These are phyloP conservation scores for Zoanthus gigantus DNA, from an alignment of 92 coral and sea anemone genomes.

Conservation along the genomic window DNA sequence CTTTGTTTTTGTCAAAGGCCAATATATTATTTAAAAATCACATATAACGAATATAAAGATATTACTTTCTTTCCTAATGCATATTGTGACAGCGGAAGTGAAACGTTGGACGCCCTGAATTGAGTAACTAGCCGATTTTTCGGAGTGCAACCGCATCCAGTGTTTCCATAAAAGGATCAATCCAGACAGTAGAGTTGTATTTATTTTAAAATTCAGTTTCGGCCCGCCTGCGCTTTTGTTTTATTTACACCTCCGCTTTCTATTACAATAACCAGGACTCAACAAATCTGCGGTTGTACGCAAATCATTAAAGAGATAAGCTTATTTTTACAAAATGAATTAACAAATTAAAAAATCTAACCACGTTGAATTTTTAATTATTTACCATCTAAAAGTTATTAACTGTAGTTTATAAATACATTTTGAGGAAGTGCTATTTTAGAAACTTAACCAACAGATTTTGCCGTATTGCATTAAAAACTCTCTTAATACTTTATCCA, in stretches of 20 bases:
- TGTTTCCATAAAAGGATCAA: constrained; percentile 1
- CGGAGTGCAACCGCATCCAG: not conserved
- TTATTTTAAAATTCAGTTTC: not conserved
- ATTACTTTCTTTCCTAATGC: not conserved
- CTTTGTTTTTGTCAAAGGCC: not conserved
- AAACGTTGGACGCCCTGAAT: not conserved
- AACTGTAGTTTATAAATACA: too few species aligned
- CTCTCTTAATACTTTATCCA: too few species aligned
- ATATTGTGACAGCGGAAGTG: not conserved
- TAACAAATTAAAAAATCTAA: not conserved
- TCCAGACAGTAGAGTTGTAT: too few species aligned
- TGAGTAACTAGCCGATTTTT: not conserved
- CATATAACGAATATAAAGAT: not conserved
- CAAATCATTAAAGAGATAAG: not conserved
- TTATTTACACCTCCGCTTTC: not conserved
- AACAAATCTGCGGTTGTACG: not conserved
- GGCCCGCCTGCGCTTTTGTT: not conserved
- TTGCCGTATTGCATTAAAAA: too few species aligned
- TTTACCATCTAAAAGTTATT: too few species aligned
- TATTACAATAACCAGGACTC: not conserved
- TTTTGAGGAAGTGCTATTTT: too few species aligned
- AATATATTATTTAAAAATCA: not conserved
- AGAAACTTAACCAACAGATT: too few species aligned
- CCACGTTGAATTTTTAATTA: too few species aligned
- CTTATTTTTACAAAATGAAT: not conserved